Evolutionary conservation across 2,113 vertebrate genomes (phyloP), one percentile per base, ranked within the genome.

Genomic region (Hemichromis elongatus): DNA sequence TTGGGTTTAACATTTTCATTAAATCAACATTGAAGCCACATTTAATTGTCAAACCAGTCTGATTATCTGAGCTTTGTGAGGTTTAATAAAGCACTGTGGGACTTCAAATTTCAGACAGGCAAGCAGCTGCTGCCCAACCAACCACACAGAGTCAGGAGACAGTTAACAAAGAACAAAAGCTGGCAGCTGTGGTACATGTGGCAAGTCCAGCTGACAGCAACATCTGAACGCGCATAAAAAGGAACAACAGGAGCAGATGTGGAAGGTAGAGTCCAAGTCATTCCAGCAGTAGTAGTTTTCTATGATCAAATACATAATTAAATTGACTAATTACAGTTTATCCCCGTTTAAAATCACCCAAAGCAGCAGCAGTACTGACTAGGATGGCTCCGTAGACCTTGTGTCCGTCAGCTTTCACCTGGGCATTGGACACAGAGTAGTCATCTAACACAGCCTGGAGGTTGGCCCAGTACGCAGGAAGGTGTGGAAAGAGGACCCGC

Each of bases 381-480:
- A 98, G 89, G 79, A 99, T 98, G 89, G 98, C 98, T 30, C 98
- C 98, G 0, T 98, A 98, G 30, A 99, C 98, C 45, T 98, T 99
- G 92, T 99, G 98, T 4, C 98, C 97, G 0, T 98, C 98, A 0
- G 98, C 98, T 86, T 99, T 99, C 70, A 98, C 98, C 91, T 99
- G 98, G 1, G 97, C 97, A 1, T 98, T 99, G 68, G 98, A 99
- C 1, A 98, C 98, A 0, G 98, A 98, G 81, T 98, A 97, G 75
- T 98, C 97, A 0, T 98, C 98, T 50, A 98, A 88, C 73, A 99
- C 98, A 0, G 97, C 97, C 93, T 99, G 98, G 1, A 99, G 93
- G 90, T 98, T 98, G 7, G 97, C 95, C 98, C 98, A 98, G 91
- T 98, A 99, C 2, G 97, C 97, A 24, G 97, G 96, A 4, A 99